Percentiles rank a stretch among this genome's conserved stretches.
phyloP scores from a whole-genome alignment of 1,140 invertebrate genomes.

The Drosophila malerkotliana region DNA sequence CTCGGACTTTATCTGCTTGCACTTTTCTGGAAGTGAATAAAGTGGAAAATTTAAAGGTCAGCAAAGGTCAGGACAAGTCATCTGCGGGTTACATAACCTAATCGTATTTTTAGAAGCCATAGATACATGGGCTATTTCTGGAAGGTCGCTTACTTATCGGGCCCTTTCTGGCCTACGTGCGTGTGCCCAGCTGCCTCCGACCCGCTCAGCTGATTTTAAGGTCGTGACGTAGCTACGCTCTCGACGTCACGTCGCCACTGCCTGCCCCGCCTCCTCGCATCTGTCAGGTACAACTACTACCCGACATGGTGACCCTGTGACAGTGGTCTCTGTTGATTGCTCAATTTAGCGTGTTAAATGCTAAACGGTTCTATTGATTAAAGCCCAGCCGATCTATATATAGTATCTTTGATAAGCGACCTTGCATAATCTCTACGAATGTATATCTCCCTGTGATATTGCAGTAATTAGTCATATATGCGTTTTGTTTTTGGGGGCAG shows the following conservation, averaged over 20 bases:
- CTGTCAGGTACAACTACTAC: not conserved
- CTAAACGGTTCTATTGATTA: conserved; percentile 55
- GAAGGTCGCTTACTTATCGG: not conserved
- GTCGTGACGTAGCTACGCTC: conserved; percentile 46
- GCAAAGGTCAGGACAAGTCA: conserved; percentile 1
- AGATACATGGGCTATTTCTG: not conserved
- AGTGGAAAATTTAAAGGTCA: conserved; percentile 32
- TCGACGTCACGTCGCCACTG: conserved; percentile 53
- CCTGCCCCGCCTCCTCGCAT: not conserved
- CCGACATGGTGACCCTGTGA: conserved; percentile 56
- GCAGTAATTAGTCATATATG: conserved; percentile 56
- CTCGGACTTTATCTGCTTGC: conserved; percentile 67
- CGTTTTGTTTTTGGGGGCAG: conserved; percentile 8
- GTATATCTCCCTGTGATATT: conserved; percentile 15
- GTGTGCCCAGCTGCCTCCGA: conserved; percentile 19
- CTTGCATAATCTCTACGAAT: conserved; percentile 47
- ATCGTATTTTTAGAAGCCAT: not conserved
- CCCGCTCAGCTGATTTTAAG: conserved; percentile 42
- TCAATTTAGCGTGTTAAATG: conserved; percentile 46
- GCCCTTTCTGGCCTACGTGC: conserved; percentile 55
- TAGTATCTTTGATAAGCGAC: conserved; percentile 58
- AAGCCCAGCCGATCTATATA: conserved; percentile 37
- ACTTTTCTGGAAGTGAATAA: conserved; percentile 75
- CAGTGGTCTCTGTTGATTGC: conserved; percentile 34
- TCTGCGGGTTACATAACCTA: not conserved